Evolutionary conservation across 1,140 invertebrate species (phyloP), one percentile per base, ranked within the genome.

Genomic region (Drosophila pectinifera): DNA sequence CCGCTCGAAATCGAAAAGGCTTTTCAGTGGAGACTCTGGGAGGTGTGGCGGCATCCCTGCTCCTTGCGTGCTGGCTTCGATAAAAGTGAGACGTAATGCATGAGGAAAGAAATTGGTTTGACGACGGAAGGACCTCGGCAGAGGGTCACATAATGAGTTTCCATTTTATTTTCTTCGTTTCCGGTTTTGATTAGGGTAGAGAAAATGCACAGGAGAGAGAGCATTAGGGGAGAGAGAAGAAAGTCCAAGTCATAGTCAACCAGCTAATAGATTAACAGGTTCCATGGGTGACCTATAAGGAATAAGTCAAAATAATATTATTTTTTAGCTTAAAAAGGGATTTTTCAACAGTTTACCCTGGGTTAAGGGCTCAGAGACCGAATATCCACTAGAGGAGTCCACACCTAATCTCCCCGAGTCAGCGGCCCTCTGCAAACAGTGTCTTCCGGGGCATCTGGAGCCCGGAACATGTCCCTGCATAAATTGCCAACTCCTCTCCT

Each of bases 41-140:
- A 36, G 65, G 45, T 65, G 76, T 72, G 48, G 51, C 69, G 8
- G 28, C 36, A 56, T 16, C 34, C 28, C 36, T 14, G 28, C 36
- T n/a, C 20, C 45, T 78, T 78, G 78, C 82, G 82, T 85, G 82
- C 56, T 45, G 73, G 62, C 82, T 80, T 70, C 84, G 81, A 84
- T 80, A 89, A 89, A 86, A 88, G 73, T 86, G 75, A 86, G 83
- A 88, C 75, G 70, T 82, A 86, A 86, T 82, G 82, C 69, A 54
- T 48, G 49, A 26, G 42, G 53, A 61, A 68, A 54, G 46, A 67
- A 81, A 78, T 70, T 59, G 41, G 46, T 54, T 59, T 28, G 57
- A 22, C 42, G 42, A 58, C 18, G 55, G 36, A 68, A 53, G 56
- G 53, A 49, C 26, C 34, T 45, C 64, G 28, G 55, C 24, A 46